Conservation (phyloP, 64 coral and sea anemone genomes). For the Actinia equina region DNA sequence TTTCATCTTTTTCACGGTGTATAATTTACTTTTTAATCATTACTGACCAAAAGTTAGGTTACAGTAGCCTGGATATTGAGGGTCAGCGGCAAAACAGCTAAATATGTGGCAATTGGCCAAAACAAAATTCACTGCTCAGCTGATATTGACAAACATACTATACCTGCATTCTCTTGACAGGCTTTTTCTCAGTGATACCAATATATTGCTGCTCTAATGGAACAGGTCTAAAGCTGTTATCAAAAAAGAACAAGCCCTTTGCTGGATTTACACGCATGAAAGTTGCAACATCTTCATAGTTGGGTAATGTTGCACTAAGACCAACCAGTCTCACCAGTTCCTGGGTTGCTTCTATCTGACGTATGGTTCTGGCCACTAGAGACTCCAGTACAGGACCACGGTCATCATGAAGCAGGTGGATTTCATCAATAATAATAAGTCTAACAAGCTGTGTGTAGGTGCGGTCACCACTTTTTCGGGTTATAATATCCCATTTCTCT, state of each 20-base stretch:
- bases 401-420: constrained; percentile 97
- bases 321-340: constrained; percentile 95
- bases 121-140: too few species aligned
- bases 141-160: background rate
- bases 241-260: constrained; percentile 98
- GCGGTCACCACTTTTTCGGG: constrained; percentile 87
- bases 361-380: constrained; percentile 88
- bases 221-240: constrained; percentile 96
- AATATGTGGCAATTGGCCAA: too few species aligned
- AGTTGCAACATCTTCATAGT: constrained; percentile 99
- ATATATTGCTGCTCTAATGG: constrained; percentile 97
- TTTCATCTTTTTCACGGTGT: too few species aligned
- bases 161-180: constrained; percentile 97
- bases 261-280: constrained; percentile 99
- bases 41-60: too few species aligned
- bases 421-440: constrained; percentile 98
- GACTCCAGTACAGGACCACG: constrained; percentile 96
- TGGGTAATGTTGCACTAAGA: constrained; percentile 94
- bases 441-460: constrained; percentile 94
- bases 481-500: constrained; percentile 99
- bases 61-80: too few species aligned
- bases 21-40: too few species aligned
- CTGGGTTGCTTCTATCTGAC: constrained; percentile 96
- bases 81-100: too few species aligned
- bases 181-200: constrained; percentile 99